Conservation (phyloP, 2,113 vertebrate genomes). For the Struthio camelus region DNA sequence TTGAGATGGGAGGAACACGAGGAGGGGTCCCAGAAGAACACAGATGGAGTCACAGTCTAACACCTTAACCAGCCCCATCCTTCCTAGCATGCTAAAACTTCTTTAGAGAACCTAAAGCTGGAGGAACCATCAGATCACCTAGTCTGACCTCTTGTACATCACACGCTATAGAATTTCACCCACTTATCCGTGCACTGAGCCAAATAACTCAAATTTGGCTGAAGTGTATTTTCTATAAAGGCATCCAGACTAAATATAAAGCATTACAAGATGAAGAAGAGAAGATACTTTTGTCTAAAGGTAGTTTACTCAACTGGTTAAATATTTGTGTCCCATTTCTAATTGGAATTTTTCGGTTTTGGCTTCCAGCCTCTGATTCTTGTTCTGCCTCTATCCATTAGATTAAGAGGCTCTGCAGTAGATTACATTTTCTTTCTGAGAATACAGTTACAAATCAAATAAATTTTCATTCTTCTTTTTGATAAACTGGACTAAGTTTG, state of each 20-base stretch:
- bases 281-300: not conserved
- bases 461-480: not conserved
- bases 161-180: conserved; percentile 44
- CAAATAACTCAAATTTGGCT: conserved; percentile 52
- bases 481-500: not conserved
- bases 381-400: not conserved
- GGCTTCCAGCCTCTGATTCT: not conserved
- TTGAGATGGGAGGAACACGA: not conserved
- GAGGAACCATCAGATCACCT: conserved; percentile 42
- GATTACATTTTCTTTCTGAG: not conserved
- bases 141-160: conserved; percentile 44
- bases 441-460: not conserved
- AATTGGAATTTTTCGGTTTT: conserved; percentile 34
- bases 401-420: not conserved
- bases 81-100: not conserved
- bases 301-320: conserved; percentile 43
- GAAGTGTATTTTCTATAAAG: conserved; percentile 4
- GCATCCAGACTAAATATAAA: conserved; percentile 39
- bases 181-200: conserved; percentile 7
- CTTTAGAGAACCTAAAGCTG: not conserved
- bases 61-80: not conserved
- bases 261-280: not conserved
- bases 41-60: not conserved
- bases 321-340: conserved; percentile 48
- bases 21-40: not conserved